phyloP scores from a whole-genome alignment of 2,797 vertebrate genomes.

The Acipenser oxyrinchus region DNA sequence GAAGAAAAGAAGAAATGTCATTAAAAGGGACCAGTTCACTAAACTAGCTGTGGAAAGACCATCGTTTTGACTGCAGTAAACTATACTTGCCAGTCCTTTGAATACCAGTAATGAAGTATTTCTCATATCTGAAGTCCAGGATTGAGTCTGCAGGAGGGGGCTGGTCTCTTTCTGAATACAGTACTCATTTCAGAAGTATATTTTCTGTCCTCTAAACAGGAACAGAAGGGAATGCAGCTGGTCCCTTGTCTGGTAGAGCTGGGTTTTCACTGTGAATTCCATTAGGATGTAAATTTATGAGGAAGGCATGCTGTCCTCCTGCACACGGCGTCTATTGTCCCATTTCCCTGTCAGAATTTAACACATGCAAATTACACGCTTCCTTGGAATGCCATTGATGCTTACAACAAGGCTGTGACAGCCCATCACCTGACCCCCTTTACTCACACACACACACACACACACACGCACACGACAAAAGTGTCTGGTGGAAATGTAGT shows the following conservation, averaged over 20 bases:
- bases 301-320: constrained; percentile 3
- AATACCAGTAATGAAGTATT: constrained; percentile 25
- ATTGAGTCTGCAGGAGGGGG: not conserved
- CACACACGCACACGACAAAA: constrained; percentile 11
- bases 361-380: constrained; percentile 17
- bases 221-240: not conserved
- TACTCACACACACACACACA: constrained; percentile 18
- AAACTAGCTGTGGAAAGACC: constrained; percentile 53
- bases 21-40: constrained; percentile 39
- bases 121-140: not conserved
- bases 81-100: constrained; percentile 28
- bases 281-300: constrained; percentile 17
- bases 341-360: constrained; percentile 1
- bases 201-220: not conserved
- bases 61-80: constrained; percentile 24
- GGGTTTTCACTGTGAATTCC: not conserved
- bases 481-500: constrained; percentile 29
- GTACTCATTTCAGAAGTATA: not conserved
- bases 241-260: not conserved
- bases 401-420: constrained; percentile 32
- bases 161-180: not conserved
- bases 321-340: not conserved
- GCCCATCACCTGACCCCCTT: constrained; percentile 20
- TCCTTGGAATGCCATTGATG: constrained; percentile 11
- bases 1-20: not conserved